These are phyloP conservation scores for Daubentonia madagascariensis DNA, from an alignment of 2,113 vertebrate genomes.

Conservation along the genomic window DNA sequence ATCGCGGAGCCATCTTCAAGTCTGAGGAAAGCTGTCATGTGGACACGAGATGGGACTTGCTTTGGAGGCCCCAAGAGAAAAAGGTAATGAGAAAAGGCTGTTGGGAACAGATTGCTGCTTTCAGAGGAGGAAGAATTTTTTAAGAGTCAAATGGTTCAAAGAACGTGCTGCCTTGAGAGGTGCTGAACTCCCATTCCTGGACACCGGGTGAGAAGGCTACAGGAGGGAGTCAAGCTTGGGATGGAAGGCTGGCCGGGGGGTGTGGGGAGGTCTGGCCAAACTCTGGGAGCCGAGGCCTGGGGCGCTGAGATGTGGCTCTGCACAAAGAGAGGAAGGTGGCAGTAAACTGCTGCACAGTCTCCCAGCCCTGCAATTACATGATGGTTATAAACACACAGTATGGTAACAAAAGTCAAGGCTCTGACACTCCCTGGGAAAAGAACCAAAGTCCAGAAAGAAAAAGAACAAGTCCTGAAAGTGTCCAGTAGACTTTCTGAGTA, in stretches of 20 bases:
- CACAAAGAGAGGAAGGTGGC: not conserved
- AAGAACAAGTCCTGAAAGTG: no score
- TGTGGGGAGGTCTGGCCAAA: rapidly evolving
- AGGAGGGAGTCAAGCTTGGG: not conserved
- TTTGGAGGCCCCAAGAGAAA: not conserved
- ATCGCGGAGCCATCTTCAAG: not conserved
- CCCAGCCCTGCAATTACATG: not conserved
- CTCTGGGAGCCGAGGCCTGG: rapidly evolving
- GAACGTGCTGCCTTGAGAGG: not conserved
- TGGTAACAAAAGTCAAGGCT: not conserved
- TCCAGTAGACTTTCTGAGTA: not conserved
- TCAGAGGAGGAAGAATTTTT: not conserved
- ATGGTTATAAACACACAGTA: not conserved
- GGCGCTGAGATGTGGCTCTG: rapidly evolving
- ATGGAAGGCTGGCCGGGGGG: not conserved
- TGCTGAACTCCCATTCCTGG: not conserved
- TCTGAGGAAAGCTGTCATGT: not conserved
- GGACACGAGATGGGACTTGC: not conserved
- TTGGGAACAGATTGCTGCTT: not conserved
- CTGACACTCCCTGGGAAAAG: not conserved
- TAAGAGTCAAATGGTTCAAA: not conserved
- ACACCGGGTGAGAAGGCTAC: rapidly evolving
- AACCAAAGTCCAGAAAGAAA: not conserved
- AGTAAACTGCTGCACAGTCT: not conserved
- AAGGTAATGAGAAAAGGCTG: not conserved